phyloP scores from a whole-genome alignment of 53 echinoderm and acorn worm genomes.

The Luidia sarsii region DNA sequence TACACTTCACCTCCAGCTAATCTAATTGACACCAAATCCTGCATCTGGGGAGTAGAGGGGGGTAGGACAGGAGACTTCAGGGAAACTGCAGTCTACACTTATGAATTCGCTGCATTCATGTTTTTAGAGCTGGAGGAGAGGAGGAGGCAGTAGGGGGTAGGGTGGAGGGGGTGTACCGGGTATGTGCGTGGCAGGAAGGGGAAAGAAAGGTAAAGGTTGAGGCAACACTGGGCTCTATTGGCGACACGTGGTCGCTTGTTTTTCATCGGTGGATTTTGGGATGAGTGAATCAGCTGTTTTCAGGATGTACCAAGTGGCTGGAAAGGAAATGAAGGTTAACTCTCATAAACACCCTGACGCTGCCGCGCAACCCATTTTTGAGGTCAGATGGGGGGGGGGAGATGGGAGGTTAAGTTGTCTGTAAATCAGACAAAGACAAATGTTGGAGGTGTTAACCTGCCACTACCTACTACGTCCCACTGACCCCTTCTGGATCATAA shows the following conservation, averaged over 20 bases:
- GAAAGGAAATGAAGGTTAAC: slow-evolving; percentile 5
- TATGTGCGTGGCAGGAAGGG: not conserved
- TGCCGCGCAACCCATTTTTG: no score
- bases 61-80: no score
- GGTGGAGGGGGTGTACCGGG: not conserved
- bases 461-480: no score
- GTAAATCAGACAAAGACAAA: no score
- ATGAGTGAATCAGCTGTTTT: slow-evolving; percentile 25
- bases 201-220: not conserved
- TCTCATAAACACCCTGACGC: not conserved
- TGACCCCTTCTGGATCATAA: no score
- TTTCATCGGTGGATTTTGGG: not conserved
- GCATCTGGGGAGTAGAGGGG: not conserved
- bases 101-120: not conserved
- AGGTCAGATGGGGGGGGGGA: no score
- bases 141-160: not conserved
- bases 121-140: not conserved
- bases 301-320: slow-evolving; percentile 13
- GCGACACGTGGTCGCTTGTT: not conserved
- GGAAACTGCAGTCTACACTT: not conserved
- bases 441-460: no score
- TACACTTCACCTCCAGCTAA: slow-evolving; percentile 11
- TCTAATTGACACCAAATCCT: slow-evolving; percentile 59
- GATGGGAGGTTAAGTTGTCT: no score
- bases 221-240: no score